A percentile compares a stretch with the other conserved stretches of the same genome.
Conservation (phyloP, 2,888 invertebrate genomes). For the Scaptomyza parva region DNA sequence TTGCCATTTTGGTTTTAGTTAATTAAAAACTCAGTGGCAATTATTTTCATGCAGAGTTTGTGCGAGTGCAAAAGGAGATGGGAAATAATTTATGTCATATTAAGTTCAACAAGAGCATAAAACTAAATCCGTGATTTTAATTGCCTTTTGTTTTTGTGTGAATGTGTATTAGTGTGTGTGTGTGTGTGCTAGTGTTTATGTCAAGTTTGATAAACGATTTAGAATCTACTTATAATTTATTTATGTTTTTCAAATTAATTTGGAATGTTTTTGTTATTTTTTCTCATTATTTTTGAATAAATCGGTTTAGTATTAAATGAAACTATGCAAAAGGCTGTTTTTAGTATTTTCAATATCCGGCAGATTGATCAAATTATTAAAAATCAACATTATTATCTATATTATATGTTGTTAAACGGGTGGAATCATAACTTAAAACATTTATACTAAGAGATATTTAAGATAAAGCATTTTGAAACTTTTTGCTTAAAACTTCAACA, state of each 20-base stretch:
- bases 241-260: background rate
- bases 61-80: conserved; percentile 1
- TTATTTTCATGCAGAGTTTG: conserved; percentile 57
- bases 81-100: conserved; percentile 56
- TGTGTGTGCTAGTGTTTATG: background rate
- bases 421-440: no score
- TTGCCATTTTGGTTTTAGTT: conserved; percentile 59
- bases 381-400: no score
- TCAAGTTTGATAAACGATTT: background rate
- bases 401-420: no score
- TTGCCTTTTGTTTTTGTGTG: conserved; percentile 8
- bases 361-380: background rate
- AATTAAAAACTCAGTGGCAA: conserved; percentile 71
- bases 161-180: background rate
- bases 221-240: background rate
- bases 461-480: no score
- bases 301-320: background rate
- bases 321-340: background rate
- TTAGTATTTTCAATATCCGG: background rate
- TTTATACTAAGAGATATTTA: no score
- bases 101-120: conserved; percentile 26
- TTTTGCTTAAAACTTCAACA: no score
- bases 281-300: background rate
- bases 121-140: conserved; percentile 37
- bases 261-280: background rate